These are phyloP conservation scores for Caenorhabditis auriculariae DNA, from an alignment of 2,888 invertebrate species.

Conservation along the genomic window DNA sequence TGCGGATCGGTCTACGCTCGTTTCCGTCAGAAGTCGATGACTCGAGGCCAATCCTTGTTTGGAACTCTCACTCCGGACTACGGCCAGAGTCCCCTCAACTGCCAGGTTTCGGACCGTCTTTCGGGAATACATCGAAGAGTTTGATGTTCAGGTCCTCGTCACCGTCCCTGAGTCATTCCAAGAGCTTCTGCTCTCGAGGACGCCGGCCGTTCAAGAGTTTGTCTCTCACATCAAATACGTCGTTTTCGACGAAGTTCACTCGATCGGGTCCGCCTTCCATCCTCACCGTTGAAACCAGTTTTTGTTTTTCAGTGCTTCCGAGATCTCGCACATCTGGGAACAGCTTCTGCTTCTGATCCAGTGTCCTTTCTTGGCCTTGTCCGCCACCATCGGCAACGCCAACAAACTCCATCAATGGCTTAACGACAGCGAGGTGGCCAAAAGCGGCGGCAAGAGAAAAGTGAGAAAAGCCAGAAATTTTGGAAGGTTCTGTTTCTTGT, in stretches of 20 bases:
- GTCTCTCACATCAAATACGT: conserved; percentile 59
- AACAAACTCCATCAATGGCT: conserved; percentile 57
- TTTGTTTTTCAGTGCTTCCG: conserved; percentile 38
- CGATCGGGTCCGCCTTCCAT: conserved; percentile 42
- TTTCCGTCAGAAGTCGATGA: conserved; percentile 60
- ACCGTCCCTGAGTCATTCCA: conserved; percentile 60
- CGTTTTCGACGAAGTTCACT: conserved; percentile 62
- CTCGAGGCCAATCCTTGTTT: conserved; percentile 63
- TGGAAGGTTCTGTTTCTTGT: neutral
- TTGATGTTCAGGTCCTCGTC: conserved; percentile 44
- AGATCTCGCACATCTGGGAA: conserved; percentile 60
- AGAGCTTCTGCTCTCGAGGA: conserved; percentile 52
- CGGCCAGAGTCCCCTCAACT: conserved; percentile 52
- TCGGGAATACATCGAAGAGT: neutral
- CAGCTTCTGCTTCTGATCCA: conserved; percentile 60
- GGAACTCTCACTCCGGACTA: conserved; percentile 58
- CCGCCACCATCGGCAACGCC: conserved; percentile 60
- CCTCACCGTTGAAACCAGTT: neutral
- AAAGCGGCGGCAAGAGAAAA: conserved; percentile 43
- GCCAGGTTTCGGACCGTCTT: conserved; percentile 36
- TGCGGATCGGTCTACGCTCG: conserved; percentile 64
- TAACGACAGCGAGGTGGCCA: conserved; percentile 45
- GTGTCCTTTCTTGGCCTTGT: conserved; percentile 61
- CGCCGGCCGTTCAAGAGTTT: conserved; percentile 54
- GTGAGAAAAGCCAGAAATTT: conserved; percentile 1